Evolutionary conservation across 2,888 invertebrate species (phyloP), one percentile per base, ranked within the genome.

Genomic region (Lasius fuliginosus): DNA sequence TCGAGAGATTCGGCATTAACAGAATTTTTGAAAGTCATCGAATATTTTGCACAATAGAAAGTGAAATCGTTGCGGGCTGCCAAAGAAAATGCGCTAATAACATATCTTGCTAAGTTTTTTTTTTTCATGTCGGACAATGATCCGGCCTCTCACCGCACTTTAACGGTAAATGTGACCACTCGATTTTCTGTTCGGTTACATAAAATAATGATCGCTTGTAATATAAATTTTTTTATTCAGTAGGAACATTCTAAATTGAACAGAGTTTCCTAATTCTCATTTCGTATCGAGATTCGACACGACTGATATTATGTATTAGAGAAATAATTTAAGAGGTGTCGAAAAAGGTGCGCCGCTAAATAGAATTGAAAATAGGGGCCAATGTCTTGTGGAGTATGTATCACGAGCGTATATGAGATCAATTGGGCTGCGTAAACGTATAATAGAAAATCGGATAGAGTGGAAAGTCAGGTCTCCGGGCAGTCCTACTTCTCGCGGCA

Each of bases 381-480:
- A 8, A 12, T 9, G 27, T 60, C 1, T 33, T 9, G 56, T 11
- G 3, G 46, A 79, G 9, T 33, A n/a, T 77, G 8, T 46, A 27
- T 79, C 58, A 46, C 36, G n/a, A 15, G 27, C 40, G 62, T 18
- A 4, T 36, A 60, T 36, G 65, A 60, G 73, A 85, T 46, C 79
- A 58, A n/a, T 53, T 86, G 81, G 73, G 68, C 83, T 82, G 46
- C 83, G 64, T 46, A 68, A 60, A 62, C 60, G 49, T 74, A 67
- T 71, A 73, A 88, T 86, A 83, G 90, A 90, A 86, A 87, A 88
- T 88, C 87, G 83, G 87, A 85, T 85, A 62, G 88, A 91, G 88
- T 88, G 89, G 91, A 92, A 92, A 92, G 90, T 89, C 85, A 40
- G 60, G 46, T 67, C 23, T 33, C 56, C n/a, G 23, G 23, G 69